Evolutionary conservation across 2,888 invertebrate genomes (phyloP), one percentile per base, ranked within the genome.

Genomic region (Dryobota labecula): DNA sequence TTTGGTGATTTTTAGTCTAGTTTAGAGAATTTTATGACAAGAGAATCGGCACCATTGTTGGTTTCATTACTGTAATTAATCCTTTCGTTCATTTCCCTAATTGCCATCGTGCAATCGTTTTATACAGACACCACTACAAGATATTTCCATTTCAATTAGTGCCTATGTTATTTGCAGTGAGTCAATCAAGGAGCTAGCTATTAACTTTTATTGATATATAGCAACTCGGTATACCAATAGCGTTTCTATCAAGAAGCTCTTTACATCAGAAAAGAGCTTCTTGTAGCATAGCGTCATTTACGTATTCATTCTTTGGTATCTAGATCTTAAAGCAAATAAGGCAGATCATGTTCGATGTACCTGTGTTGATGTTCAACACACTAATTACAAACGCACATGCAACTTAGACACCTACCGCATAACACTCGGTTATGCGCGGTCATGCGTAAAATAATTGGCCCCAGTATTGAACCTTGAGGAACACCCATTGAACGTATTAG

Each of bases 331-430:
- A 70, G 30, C 36, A 38, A 67, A 27, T 18, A 47, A 38, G 20
- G 30, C 24, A 47, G 6, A 49, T 49, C 54, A 43, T 43, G 45
- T 45, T 15, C 24, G 8, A 54, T 54, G 30, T 27, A 49, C 11
- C 1, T 27, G 30, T 11, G 24, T 73, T 45, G 13, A 36, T 58
- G 11, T 60, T 47, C n/a, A 67, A 66, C 24, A 56, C n/a, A 30
- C 33, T 76, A 76, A 69, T 69, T 56, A 78, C n/a, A 71, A 74
- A 78, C 20, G 27, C n/a, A 56, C n/a, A 49, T 61, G 20, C 43
- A 38, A 30, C 33, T 13, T 36, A 6, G 27, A 15, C 11, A 33
- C 15, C 45, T 57, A 43, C n/a, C 57, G 41, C 56, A 49, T 73
- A 7, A 33, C 15, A 8, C 27, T 30, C 5, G 5, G 7, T n/a